These are phyloP conservation scores for Drosophila stalkeri DNA, from an alignment of 2,888 invertebrate species.

Conservation along the genomic window DNA sequence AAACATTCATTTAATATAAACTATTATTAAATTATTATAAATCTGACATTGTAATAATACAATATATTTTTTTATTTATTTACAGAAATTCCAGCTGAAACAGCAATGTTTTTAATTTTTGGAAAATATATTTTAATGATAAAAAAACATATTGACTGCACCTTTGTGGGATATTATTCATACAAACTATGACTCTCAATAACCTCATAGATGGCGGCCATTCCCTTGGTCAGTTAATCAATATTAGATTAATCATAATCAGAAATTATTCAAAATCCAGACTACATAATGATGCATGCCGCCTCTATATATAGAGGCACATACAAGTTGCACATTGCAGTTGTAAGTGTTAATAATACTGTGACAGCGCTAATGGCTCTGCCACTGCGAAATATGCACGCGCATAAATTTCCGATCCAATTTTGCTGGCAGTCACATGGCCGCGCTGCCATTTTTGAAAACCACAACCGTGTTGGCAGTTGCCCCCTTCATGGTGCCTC, in stretches of 20 bases:
- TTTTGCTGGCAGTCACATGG: constrained; percentile 47
- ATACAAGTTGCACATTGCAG: not conserved
- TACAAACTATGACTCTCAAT: not conserved
- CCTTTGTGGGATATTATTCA: not conserved
- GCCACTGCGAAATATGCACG: constrained; percentile 62
- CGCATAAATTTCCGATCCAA: constrained; percentile 68
- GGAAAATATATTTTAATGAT: not conserved
- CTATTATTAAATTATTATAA: too few species aligned
- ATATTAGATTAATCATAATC: not conserved
- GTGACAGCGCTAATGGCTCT: constrained; percentile 32
- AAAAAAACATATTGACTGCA: not conserved
- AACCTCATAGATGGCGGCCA: not conserved
- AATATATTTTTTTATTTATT: too few species aligned
- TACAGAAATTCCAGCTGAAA: too few species aligned
- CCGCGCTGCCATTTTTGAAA: constrained; percentile 58
- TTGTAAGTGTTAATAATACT: constrained; percentile 41
- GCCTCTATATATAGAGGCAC: not conserved
- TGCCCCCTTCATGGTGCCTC: constrained; percentile 1
- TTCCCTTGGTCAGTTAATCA: not conserved
- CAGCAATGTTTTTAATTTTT: too few species aligned
- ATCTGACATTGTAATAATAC: too few species aligned
- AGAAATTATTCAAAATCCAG: not conserved
- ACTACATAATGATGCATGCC: not conserved
- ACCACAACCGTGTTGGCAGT: constrained; percentile 43
- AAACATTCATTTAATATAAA: too few species aligned